phyloP scores from a whole-genome alignment of 2,797 vertebrate species.

The Holocentrus rufus region DNA sequence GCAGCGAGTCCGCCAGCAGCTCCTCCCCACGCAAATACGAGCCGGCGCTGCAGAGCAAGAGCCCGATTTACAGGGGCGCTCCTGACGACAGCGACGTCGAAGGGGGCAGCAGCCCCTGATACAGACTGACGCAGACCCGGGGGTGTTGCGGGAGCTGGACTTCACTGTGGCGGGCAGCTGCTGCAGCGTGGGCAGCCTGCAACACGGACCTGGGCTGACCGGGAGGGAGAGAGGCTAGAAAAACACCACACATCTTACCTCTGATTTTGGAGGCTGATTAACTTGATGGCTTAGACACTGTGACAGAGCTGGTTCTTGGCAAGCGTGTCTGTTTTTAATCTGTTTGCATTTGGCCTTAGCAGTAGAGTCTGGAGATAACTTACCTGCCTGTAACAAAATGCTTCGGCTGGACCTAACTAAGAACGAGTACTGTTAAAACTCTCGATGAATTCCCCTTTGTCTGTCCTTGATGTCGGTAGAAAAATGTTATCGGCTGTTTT shows the following conservation, averaged over 20 bases:
- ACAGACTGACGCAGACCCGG: constrained; percentile 5
- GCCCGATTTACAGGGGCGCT: constrained; percentile 74
- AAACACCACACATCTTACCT: constrained; percentile 67
- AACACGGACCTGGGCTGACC: constrained; percentile 41
- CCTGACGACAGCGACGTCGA: constrained; percentile 75
- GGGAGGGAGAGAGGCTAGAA: constrained; percentile 52
- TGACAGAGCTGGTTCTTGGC: constrained; percentile 35
- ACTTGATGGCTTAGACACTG: constrained; percentile 62
- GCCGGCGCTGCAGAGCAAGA: constrained; percentile 70
- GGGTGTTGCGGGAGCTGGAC: constrained; percentile 36
- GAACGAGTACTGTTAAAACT: constrained; percentile 21
- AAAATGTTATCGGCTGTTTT: constrained; percentile 40
- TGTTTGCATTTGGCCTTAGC: constrained; percentile 52
- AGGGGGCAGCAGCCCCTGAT: constrained; percentile 74
- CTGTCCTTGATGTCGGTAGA: constrained; percentile 8
- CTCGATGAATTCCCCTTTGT: constrained; percentile 1
- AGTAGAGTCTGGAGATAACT: constrained; percentile 30
- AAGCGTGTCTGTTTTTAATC: constrained; percentile 46
- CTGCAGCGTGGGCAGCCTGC: constrained; percentile 41
- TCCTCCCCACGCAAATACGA: constrained; percentile 70
- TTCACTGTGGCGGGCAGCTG: constrained; percentile 11
- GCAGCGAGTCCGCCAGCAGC: constrained; percentile 79
- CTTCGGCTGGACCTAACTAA: constrained; percentile 50
- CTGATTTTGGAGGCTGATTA: constrained; percentile 63
- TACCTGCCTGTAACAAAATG: constrained; percentile 43